Percentiles rank a stretch among this genome's conserved stretches.
phyloP scores from a whole-genome alignment of 2,888 invertebrate species.

The Oscheius onirici region DNA sequence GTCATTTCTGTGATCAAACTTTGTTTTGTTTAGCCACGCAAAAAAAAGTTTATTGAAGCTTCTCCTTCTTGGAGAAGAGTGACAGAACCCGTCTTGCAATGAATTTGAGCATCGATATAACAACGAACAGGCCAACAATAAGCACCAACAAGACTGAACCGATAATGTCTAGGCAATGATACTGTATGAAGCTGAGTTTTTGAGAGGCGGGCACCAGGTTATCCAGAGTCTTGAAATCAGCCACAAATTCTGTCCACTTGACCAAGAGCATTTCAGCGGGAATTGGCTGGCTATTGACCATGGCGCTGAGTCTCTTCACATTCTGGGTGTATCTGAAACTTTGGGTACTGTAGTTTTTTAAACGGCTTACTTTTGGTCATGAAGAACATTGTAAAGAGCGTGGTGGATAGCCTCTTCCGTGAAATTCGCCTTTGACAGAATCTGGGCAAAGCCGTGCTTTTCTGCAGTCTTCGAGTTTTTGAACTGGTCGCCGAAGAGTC shows the following conservation, averaged over 20 bases:
- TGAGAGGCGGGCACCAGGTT: conserved; percentile 50
- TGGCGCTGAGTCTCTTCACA: conserved; percentile 45
- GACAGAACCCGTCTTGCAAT: neutral
- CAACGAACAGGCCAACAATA: conserved; percentile 34
- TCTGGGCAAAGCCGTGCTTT: conserved; percentile 48
- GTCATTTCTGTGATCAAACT: too few relatives aligned
- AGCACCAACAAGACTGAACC: conserved; percentile 37
- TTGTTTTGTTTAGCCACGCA: too few relatives aligned
- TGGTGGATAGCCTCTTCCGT: conserved; percentile 27
- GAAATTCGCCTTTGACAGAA: conserved; percentile 33
- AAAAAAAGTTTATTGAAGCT: neutral
- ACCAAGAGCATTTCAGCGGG: conserved; percentile 52
- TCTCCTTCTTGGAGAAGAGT: neutral
- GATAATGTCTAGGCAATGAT: conserved; percentile 56
- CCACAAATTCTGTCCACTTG: conserved; percentile 60
- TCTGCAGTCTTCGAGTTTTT: conserved; percentile 54
- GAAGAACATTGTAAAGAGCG: conserved; percentile 31
- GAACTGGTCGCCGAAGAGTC: conserved; percentile 57
- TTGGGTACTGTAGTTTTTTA: neutral
- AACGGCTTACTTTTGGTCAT: conserved; percentile 22
- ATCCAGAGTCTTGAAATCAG: conserved; percentile 54
- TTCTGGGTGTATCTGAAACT: conserved; percentile 42
- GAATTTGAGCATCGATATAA: neutral
- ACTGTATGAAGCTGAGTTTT: conserved; percentile 53
- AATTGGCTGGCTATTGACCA: conserved; percentile 57